Conservation (phyloP, 2,797 vertebrate genomes). For the Echiichthys vipera region DNA sequence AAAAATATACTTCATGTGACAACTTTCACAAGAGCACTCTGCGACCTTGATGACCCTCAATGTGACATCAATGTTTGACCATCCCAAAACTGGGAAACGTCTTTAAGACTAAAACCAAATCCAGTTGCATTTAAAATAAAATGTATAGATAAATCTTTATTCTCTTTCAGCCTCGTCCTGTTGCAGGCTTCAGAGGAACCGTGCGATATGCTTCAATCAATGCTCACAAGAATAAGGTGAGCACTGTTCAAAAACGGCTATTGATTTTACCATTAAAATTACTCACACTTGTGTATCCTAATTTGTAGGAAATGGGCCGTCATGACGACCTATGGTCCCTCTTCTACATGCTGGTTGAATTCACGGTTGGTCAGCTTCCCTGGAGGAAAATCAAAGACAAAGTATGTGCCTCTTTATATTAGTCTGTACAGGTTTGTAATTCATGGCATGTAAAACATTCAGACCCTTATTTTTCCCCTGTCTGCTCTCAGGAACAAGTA, state of each 20-base stretch:
- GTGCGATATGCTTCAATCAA: constrained; percentile 98
- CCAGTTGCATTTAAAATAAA: background rate
- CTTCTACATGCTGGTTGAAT: constrained; percentile 99
- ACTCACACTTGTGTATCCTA: background rate
- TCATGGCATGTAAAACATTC: background rate
- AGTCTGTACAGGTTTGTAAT: background rate
- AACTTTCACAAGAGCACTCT: background rate
- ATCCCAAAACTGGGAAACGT: background rate
- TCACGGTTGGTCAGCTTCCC: constrained; percentile 95
- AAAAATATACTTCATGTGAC: background rate
- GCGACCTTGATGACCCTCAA: background rate
- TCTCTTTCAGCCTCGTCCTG: constrained; percentile 90
- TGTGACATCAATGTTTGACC: background rate
- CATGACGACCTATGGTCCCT: constrained; percentile 98
- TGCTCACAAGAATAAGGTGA: constrained; percentile 96
- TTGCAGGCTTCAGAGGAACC: constrained; percentile 97
- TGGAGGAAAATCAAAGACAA: constrained; percentile 99
- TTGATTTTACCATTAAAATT: background rate
- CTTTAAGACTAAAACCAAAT: background rate
- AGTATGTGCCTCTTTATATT: constrained; percentile 78
- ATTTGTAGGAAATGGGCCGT: constrained; percentile 94
- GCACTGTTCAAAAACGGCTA: background rate
- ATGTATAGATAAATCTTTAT: constrained; percentile 4
- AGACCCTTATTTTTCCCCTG: background rate
- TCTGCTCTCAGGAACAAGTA: constrained; percentile 92